These are phyloP conservation scores for Sesamia nonagrioides DNA, from an alignment of 1,140 invertebrate genomes.

Conservation along the genomic window DNA sequence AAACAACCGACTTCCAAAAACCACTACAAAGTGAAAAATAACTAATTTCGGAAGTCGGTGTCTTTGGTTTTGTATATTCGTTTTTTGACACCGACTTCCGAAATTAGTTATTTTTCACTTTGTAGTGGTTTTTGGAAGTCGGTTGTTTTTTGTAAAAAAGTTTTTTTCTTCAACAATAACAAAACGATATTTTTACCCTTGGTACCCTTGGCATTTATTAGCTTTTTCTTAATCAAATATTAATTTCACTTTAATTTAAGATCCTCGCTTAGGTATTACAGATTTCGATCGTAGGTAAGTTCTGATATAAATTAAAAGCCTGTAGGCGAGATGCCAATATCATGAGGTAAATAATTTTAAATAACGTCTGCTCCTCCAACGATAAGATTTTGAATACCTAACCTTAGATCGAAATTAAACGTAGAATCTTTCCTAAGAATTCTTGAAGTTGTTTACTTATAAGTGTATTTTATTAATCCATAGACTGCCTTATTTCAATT, in stretches of 20 bases:
- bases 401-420: neutral
- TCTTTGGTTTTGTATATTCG: too few species aligned
- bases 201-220: neutral
- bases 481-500: too few species aligned
- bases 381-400: neutral
- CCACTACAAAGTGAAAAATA: too few species aligned
- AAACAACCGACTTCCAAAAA: too few species aligned
- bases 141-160: too few species aligned
- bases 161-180: neutral
- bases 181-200: too few species aligned
- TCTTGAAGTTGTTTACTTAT: neutral
- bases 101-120: too few species aligned
- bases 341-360: neutral
- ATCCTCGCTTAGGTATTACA: neutral
- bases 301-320: neutral
- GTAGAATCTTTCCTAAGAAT: neutral
- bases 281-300: neutral
- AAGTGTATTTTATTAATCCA: too few species aligned
- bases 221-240: neutral
- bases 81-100: too few species aligned
- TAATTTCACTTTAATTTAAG: neutral
- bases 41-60: too few species aligned
- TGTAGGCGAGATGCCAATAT: neutral
- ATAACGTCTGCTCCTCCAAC: neutral
- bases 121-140: too few species aligned